Base-by-base conservation (phyloP, 2,888 invertebrate species). In the Synergus japonicus region DNA sequence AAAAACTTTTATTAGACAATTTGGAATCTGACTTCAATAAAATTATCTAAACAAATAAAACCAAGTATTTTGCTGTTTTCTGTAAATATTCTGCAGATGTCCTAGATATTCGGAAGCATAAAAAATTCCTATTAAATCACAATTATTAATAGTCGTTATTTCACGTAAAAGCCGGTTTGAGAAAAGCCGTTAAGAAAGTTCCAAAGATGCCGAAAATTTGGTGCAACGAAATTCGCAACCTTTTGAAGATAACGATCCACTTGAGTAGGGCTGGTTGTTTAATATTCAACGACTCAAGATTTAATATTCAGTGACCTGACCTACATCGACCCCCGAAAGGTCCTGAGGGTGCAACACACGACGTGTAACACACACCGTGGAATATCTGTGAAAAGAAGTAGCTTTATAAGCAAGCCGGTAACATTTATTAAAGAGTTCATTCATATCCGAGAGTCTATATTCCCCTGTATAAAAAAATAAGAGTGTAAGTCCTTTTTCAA, bases 401-500 rank as follows among this genome's bases (percentile, higher is more conserved):
- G 69, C 22, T 67, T 29, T 43, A 12, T 63, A 8, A 44, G 43
- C 4, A 22, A 41, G 49, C n/a, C 64, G 49, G 46, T 46, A 79
- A 80, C 76, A 83, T 84, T 85, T 86, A 86, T 83, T 88, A 85
- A 86, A 87, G 85, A 88, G 86, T 85, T 88, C 84, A 87, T 85
- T 87, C 84, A 83, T 83, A 85, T 85, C 80, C 82, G 76, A 78
- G 82, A 83, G 82, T 84, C 85, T 82, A 83, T 84, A 82, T 82
- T 76, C 78, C 78, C n/a, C n/a, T 81, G 80, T 79, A 78, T 79
- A 76, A 79, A 80, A 78, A 85, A 83, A 84, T 84, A 81, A 80
- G 79, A 80, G 77, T 8, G 12, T n/a, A n/a, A 22, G 29, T 10
- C 54, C 54, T 73, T 37, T 15, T 73, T 54, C 13, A 49, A 18